phyloP scores from a whole-genome alignment of 2,113 vertebrate genomes.

The Notarius quadriscutis region DNA sequence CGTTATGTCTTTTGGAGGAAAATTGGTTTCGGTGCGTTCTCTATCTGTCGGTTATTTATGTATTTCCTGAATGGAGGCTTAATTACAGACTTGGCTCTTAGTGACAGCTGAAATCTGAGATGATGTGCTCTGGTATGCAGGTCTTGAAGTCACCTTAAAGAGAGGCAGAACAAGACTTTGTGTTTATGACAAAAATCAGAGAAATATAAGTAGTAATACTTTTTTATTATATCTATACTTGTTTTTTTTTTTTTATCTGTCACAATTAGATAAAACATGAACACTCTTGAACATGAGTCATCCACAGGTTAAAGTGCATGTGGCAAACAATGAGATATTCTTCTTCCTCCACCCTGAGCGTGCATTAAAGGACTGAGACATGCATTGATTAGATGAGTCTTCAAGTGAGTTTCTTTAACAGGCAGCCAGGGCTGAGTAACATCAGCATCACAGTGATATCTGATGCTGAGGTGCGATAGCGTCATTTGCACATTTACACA shows the following conservation, averaged over 20 bases:
- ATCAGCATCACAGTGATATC: constrained; percentile 9
- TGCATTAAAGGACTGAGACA: neutral
- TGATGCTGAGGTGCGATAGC: neutral
- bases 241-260: too few species aligned
- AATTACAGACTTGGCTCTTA: constrained; percentile 51
- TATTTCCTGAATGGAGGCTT: constrained; percentile 50
- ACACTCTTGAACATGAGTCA: neutral
- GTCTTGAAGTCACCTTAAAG: constrained; percentile 18
- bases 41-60: constrained; percentile 52
- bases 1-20: constrained; percentile 47
- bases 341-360: neutral
- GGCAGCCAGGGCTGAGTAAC: neutral
- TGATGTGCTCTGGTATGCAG: neutral
- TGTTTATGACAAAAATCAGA: neutral
- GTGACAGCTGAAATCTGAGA: constrained; percentile 26
- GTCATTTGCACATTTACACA: constrained; percentile 16
- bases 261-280: neutral
- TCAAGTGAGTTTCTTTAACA: neutral
- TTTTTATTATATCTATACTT: neutral
- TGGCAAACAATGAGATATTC: neutral
- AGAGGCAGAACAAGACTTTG: neutral
- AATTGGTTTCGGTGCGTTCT: constrained; percentile 45
- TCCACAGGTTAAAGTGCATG: neutral
- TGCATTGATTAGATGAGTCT: neutral
- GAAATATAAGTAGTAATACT: neutral